phyloP scores from a whole-genome alignment of 2,797 vertebrate genomes.

The Amniataba percoides region DNA sequence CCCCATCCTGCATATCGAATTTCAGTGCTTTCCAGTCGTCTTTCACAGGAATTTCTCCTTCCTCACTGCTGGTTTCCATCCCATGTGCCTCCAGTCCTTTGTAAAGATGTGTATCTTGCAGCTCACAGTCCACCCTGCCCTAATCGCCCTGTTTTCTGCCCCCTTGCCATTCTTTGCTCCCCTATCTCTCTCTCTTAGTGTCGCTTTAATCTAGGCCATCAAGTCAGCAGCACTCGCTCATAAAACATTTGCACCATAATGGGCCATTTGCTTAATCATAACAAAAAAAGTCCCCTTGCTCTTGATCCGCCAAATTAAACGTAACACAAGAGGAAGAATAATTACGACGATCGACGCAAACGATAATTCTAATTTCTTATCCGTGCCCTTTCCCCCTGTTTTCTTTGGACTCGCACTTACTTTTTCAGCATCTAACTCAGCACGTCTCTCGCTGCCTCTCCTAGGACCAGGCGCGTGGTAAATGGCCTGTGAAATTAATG shows the following conservation, averaged over 20 bases:
- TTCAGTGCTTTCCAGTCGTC: slow-evolving; percentile 39
- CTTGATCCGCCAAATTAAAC: slow-evolving; percentile 64
- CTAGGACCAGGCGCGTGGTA: slow-evolving; percentile 51
- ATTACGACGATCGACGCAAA: slow-evolving; percentile 68
- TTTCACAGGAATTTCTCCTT: slow-evolving; percentile 43
- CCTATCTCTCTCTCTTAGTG: slow-evolving; percentile 2
- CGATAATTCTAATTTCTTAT: slow-evolving; percentile 52
- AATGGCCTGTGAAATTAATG: slow-evolving; percentile 85
- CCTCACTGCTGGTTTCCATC: slow-evolving; percentile 19
- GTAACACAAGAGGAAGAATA: slow-evolving; percentile 58
- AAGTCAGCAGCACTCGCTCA: slow-evolving; percentile 41
- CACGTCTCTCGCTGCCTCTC: slow-evolving; percentile 45
- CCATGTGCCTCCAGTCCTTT: slow-evolving; percentile 27
- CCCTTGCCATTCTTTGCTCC: slow-evolving; percentile 25
- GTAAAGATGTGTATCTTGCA: slow-evolving; percentile 24
- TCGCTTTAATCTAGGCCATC: slow-evolving; percentile 64
- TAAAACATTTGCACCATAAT: slow-evolving; percentile 58
- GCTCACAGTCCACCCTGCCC: neutral
- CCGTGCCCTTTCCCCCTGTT: slow-evolving; percentile 21
- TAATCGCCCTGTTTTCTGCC: slow-evolving; percentile 4
- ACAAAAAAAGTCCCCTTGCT: slow-evolving; percentile 56
- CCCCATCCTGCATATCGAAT: slow-evolving; percentile 41
- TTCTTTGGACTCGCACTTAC: slow-evolving; percentile 35
- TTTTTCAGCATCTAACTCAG: slow-evolving; percentile 48
- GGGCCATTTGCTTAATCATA: slow-evolving; percentile 71